Percentiles rank a stretch among this genome's conserved stretches.
Conservation (phyloP, 2,888 invertebrate genomes). For the Ectemnius cavifrons region DNA sequence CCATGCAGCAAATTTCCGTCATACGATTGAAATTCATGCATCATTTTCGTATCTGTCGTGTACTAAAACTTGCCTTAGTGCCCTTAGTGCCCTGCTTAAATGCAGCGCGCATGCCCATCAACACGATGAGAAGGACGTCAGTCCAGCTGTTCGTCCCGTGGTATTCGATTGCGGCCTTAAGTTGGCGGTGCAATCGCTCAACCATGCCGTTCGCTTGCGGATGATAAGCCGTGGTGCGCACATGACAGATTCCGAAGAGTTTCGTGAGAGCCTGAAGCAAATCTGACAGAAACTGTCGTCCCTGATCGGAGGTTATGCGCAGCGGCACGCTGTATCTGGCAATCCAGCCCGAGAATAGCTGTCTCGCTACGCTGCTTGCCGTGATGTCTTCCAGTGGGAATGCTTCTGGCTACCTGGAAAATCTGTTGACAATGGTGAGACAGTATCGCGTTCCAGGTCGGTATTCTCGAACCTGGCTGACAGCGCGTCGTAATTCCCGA, state of each 20-base stretch:
- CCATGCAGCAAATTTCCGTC: no score
- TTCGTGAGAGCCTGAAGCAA: background rate
- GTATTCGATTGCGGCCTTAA: background rate
- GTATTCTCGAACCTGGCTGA: background rate
- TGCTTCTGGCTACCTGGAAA: conserved; percentile 10
- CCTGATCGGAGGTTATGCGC: background rate
- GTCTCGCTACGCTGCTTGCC: background rate
- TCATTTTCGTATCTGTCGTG: no score
- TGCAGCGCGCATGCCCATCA: background rate
- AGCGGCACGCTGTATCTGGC: background rate
- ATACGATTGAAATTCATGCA: no score
- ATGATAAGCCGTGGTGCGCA: background rate
- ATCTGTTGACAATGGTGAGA: conserved; percentile 2
- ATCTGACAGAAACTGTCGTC: background rate
- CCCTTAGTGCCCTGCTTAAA: no score
- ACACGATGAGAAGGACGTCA: background rate
- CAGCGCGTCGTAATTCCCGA: no score
- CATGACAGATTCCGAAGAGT: background rate
- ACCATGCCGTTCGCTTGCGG: background rate
- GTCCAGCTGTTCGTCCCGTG: background rate
- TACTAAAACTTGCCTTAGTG: no score
- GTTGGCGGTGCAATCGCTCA: background rate
- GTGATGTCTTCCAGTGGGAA: background rate
- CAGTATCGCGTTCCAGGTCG: background rate
- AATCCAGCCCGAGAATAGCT: background rate